These are phyloP conservation scores for Sinocyclocheilus anophthalmus DNA, from an alignment of 2,113 vertebrate genomes.

Conservation along the genomic window DNA sequence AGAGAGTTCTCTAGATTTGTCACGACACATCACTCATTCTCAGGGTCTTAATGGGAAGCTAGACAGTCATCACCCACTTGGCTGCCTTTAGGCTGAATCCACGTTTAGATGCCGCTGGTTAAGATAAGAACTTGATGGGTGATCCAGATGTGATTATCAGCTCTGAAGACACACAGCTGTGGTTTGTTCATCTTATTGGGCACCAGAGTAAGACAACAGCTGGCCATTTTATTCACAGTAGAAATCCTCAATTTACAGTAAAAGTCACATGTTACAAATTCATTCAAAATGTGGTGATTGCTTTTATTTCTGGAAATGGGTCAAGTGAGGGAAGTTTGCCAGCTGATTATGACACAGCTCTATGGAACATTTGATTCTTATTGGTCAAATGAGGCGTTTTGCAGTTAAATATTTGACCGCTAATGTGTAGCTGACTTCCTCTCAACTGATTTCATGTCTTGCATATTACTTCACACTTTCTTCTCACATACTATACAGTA, in stretches of 20 bases:
- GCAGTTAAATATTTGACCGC: neutral
- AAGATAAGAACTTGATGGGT: neutral
- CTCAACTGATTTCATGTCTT: neutral
- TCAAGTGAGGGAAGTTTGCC: neutral
- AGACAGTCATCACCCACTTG: neutral
- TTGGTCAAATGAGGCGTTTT: neutral
- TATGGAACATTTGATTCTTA: neutral
- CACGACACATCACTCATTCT: slow-evolving; percentile 5
- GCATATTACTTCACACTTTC: neutral
- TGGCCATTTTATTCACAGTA: neutral
- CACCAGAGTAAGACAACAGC: neutral
- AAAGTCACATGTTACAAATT: neutral
- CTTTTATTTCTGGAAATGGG: neutral
- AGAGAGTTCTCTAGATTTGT: neutral
- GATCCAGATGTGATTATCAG: neutral
- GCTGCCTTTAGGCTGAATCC: neutral
- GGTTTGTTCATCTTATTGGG: neutral
- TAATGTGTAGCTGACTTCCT: neutral
- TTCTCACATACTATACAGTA: neutral
- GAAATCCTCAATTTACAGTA: neutral
- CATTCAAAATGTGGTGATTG: neutral
- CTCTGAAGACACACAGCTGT: slow-evolving; percentile 10
- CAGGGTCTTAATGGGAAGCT: neutral
- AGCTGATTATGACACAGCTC: neutral
- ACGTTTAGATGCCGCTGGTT: neutral